Evolutionary conservation across 2,888 invertebrate genomes (phyloP), one percentile per base, ranked within the genome.

Genomic region (Volucella inflata): DNA sequence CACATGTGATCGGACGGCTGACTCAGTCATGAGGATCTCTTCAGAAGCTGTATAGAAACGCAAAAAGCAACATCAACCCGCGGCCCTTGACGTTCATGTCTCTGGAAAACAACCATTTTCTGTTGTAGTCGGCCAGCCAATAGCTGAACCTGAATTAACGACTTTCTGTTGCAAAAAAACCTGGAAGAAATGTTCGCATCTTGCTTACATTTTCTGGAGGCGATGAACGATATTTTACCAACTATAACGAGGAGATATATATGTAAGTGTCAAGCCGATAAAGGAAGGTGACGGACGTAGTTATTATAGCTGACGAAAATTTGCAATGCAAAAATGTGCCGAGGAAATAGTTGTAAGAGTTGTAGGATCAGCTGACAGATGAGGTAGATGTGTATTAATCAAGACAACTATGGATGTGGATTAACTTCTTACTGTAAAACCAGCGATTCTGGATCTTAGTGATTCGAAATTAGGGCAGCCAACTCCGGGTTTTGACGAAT

Each of bases 41-140:
- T 59, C 53, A 2, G 67, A 67, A 10, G 65, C 84, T 8, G 44
- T 88, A 10, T 81, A 81, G 3, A 87, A 82, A 9, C 59, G 57
- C 30, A 64, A 67, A 4, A 88, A 87, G 0, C 79, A 21, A n/a
- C 89, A 89, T 21, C 42, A 89, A 89, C 55, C 46, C 77, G 2
- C 50, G 2, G 84, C 2, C 48, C 3, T 48, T 21, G 4, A 48
- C 74, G 50, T 14, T 87, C 10, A 21, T 65, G 1, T 85, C 76
- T 50, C 77, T 72, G 14, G 77, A 88, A 68, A 67, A 4, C 4
- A 1, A 2, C 2, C 3, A 21, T 4, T 21, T 21, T 21, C 21
- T 21, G 21, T 65, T 30, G 67, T 89, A 2, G 87, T 89, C 0
- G 2, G 21, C 21, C 1, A 21, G 85, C 82, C 80, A 17, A 14